Conservation (phyloP, 1,140 invertebrate species). For the Ceratina japonica region DNA sequence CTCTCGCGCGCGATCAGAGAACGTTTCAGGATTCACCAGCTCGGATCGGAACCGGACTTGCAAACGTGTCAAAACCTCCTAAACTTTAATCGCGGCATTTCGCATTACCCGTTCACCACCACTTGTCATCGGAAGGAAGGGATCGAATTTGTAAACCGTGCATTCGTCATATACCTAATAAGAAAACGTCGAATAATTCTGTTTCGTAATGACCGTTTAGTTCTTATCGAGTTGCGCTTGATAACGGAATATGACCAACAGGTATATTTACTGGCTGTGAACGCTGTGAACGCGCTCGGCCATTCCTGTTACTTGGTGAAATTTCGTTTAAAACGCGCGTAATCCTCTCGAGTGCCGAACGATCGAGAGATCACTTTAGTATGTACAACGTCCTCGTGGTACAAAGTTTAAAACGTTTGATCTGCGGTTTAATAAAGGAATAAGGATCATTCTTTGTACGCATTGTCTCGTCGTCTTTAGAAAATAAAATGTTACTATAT, state of each 20-base stretch:
- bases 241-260: slow-evolving; percentile 29
- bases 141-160: too few species aligned
- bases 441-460: background rate
- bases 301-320: slow-evolving; percentile 22
- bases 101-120: slow-evolving; percentile 9
- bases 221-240: background rate
- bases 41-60: slow-evolving; percentile 3
- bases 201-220: slow-evolving; percentile 10
- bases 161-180: too few species aligned
- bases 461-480: background rate
- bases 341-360: background rate
- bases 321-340: slow-evolving; percentile 12
- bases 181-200: background rate
- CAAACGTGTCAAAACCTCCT: slow-evolving; percentile 38
- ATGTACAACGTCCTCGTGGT: background rate
- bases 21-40: slow-evolving; percentile 9
- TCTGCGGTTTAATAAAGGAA: background rate
- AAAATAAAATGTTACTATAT: background rate
- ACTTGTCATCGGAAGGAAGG: background rate
- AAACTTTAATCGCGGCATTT: slow-evolving; percentile 41
- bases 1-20: background rate
- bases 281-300: background rate
- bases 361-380: background rate
- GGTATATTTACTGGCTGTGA: slow-evolving; percentile 12
- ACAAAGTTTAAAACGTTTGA: background rate